Percentiles rank a stretch among this genome's conserved stretches.
phyloP scores from a whole-genome alignment of 2,888 invertebrate species.

The Morpho achilles region DNA sequence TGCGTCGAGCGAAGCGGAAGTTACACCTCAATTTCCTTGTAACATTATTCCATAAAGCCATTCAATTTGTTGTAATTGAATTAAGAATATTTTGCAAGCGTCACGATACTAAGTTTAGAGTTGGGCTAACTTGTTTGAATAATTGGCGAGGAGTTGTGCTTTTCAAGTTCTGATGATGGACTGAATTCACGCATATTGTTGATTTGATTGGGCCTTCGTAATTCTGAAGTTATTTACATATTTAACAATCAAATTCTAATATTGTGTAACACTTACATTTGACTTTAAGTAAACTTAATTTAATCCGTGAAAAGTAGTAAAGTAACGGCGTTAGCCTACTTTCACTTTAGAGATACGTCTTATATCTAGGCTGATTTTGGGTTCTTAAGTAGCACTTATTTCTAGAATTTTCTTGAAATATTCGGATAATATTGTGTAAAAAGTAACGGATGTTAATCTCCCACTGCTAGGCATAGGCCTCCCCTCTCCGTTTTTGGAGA shows the following conservation, averaged over 20 bases:
- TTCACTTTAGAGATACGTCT: too few species aligned
- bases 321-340: too few species aligned
- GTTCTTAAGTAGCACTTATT: too few species aligned
- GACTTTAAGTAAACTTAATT: too few species aligned
- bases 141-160: conserved; percentile 45
- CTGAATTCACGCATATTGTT: conserved; percentile 19
- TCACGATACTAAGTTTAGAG: conserved; percentile 52
- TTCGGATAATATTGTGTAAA: too few species aligned
- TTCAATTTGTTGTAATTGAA: conserved; percentile 47
- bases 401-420: too few species aligned
- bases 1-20: conserved; percentile 26
- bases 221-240: conserved; percentile 18
- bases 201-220: conserved; percentile 12
- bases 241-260: not conserved
- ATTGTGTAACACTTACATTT: not conserved
- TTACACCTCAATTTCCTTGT: conserved; percentile 34
- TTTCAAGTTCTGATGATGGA: conserved; percentile 17
- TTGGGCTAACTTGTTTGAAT: conserved; percentile 54
- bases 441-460: too few species aligned
- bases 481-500: too few species aligned
- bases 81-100: conserved; percentile 47
- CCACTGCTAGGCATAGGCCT: too few species aligned
- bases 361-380: too few species aligned
- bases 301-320: too few species aligned
- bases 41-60: conserved; percentile 35